phyloP scores from a whole-genome alignment of 92 coral and sea anemone species.

The Phymanthus crucifer region DNA sequence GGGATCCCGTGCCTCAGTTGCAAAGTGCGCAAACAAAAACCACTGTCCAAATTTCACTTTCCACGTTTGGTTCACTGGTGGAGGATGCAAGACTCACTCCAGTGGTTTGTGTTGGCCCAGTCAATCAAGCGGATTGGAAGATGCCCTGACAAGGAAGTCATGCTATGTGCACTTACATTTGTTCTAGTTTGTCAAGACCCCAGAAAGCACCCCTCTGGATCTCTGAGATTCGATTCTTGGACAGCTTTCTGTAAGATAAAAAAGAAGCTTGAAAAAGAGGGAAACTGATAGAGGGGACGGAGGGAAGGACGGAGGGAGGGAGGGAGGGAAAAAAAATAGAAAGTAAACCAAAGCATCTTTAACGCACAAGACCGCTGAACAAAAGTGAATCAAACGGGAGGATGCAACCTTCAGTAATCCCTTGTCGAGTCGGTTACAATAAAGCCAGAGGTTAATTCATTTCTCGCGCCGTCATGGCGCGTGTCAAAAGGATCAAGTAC shows the following conservation, averaged over 20 bases:
- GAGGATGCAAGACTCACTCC: no score
- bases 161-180: slow-evolving; percentile 90
- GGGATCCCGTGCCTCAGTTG: no score
- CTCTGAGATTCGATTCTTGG: slow-evolving; percentile 67
- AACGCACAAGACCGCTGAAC: not conserved
- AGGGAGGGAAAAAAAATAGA: not conserved
- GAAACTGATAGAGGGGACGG: no score
- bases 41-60: no score
- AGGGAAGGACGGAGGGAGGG: no score
- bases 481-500: not conserved
- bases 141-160: no score
- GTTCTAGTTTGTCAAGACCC: slow-evolving; percentile 48
- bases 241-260: slow-evolving; percentile 61
- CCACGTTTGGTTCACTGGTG: no score
- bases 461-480: slow-evolving; percentile 7
- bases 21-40: no score
- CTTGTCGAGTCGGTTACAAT: not conserved
- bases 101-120: no score
- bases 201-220: slow-evolving; percentile 48
- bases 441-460: slow-evolving; percentile 4
- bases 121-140: no score
- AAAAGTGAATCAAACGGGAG: not conserved
- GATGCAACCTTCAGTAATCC: not conserved
- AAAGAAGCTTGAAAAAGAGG: not conserved
- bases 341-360: not conserved